Evolutionary conservation across 53 echinoderm and acorn worm genomes (phyloP), one percentile per base, ranked within the genome.

Genomic region (Hippasteria phrygiana): DNA sequence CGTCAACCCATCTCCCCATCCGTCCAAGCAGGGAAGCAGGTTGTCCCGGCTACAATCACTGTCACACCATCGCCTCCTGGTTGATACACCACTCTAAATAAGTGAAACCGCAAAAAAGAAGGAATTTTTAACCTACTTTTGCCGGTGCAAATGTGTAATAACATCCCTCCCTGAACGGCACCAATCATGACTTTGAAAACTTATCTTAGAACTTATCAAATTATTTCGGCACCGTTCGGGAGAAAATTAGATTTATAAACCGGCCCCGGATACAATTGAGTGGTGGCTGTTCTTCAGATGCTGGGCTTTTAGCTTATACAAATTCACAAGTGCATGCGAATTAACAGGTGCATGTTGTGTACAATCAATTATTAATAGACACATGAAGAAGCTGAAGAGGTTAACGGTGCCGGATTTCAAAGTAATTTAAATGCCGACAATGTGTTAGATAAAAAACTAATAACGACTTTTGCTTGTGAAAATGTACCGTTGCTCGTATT

Each of bases 201-300:
- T n/a, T n/a, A 47, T 47, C 47, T 47, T 47, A 47, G 2, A 35
- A 66, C 41, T 41, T 40, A 72, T 72, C 72, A 40, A 72, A 72
- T 72, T 41, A 40, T 40, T 41, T 36, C 1, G 26, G 20, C 8
- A 72, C 12, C 20, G 39, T 72, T 72, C 16, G 11, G 40, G n/a
- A 14, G n/a, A 20, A 72, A 72, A 72, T 72, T 72, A 42, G 41
- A 40, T 72, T 72, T 5, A 37, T 16, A 67, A 67, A 59, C 26
- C 59, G 26, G 8, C 26, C 59, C 59, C n/a, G 26, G 26, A 5
- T 59, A 26, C 59, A 59, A 59, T 5, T 59, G 7, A 54, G 54
- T 54, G 54, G 3, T 54, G 54, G n/a, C 13, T 54, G 54, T 16
- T 54, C 54, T 54, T 54, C 20, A 20, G 18, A 54, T 18, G 17